Base-by-base conservation (phyloP, 2,888 invertebrate genomes). In the Meandrusa payeni region DNA sequence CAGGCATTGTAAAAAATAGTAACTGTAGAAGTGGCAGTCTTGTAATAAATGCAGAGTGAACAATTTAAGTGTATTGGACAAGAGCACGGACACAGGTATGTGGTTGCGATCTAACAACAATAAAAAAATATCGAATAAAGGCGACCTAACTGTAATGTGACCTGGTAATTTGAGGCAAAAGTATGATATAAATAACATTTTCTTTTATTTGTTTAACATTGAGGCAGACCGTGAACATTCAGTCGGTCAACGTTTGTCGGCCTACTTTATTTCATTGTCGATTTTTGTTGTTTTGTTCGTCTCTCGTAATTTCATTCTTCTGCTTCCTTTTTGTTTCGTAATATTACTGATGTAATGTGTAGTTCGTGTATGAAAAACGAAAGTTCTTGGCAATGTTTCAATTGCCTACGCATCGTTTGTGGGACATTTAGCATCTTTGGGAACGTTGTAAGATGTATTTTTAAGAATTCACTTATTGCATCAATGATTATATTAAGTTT, bases 191-290 rank as follows among this genome's bases (percentile, higher is more conserved):
- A 28, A 4, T 1, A 47, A 46, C 50, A 55, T 55, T 54, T 57
- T 67, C 61, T 60, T 72, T 67, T 61, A 64, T 66, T 73, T 68
- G 51, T 46, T 56, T 54, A 58, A 59, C 59, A 65, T 61, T 66
- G 58, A 62, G 60, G 51, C 52, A 37, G 46, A 47, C 46, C 59
- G 56, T 59, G 49, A 54, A 55, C 59, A 34, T 26, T 29, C 38
- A 17, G 24, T 47, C 40, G 52, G 48, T 54, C 52, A 47, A 12
- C 31, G 52, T 44, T 12, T 50, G 42, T 38, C 28, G 48, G 51
- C 54, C 47, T 15, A 26, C 37, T 39, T 36, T 31, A 38, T 34
- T 33, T 20, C 33, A 45, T 49, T 45, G 17, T 24, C 46, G 39
- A 36, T 52, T 48, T 36, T 48, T 23, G 19, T 39, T 20, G 19